Base-by-base conservation (phyloP, 1,140 invertebrate species). In the Drosophila takahashii region DNA sequence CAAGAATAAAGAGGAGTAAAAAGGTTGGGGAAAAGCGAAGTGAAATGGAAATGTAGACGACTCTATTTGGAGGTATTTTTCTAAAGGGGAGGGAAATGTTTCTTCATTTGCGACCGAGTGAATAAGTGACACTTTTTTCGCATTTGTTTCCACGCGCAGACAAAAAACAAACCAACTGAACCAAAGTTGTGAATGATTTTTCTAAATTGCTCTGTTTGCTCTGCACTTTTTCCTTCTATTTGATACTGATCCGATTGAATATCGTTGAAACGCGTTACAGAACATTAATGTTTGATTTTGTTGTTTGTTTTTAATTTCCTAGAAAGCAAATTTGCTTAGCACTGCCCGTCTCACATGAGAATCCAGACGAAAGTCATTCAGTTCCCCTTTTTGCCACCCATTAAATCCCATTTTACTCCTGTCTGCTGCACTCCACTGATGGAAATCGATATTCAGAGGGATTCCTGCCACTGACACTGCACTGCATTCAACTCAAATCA, bases 301-400 rank as follows among this genome's bases (percentile, higher is more conserved):
- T 61, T 87, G 83, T 86, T 86, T 86, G 83, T 83, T 87, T 87
- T 87, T 87, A 81, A 87, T 87, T 83, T 87, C 54, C 76, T 77
- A 66, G 22, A 87, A 73, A 71, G 79, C 79, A 73, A 83, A 83
- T 87, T 67, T 87, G 69, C 73, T 67, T 73, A 75, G 79, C 79
- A 52, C 61, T 53, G 26, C 56, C 32, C 47, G 5, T 26, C n/a
- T n/a, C n/a, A 64, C 42, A 66, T 44, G 36, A n/a, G n/a, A n/a
- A n/a, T n/a, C n/a, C n/a, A n/a, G n/a, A n/a, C n/a, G 29, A 27
- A 10, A 66, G 61, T 29, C 65, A 66, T 62, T 36, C 42, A 26
- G 22, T 11, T 27, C 7, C 26, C 41, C 32, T 39, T n/a, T n/a
- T 8, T 5, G 5, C n/a, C 11, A 1, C 22, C 57, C 50, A 27